Percentiles rank a stretch among this genome's conserved stretches.
These are phyloP conservation scores for Prochilodus magdalenae DNA, from an alignment of 2,113 vertebrate genomes.

Conservation along the genomic window DNA sequence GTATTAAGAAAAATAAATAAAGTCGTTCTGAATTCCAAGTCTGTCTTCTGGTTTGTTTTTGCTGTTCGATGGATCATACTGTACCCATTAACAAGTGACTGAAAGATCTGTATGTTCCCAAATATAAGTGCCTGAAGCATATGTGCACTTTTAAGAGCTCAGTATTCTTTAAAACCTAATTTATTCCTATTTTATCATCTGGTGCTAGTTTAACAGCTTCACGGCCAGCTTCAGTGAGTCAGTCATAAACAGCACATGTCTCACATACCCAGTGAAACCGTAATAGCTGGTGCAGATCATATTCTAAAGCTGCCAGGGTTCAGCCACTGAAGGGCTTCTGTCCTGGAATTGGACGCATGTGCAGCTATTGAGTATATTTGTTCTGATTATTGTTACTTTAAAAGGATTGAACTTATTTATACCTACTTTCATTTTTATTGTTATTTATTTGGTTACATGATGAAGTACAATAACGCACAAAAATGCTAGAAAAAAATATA, in stretches of 20 bases:
- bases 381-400: background rate
- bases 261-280: background rate
- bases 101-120: background rate
- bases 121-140: background rate
- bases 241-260: background rate
- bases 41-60: slow-evolving; percentile 39
- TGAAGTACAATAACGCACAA: background rate
- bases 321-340: background rate
- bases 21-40: slow-evolving; percentile 51
- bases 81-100: slow-evolving; percentile 6
- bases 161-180: background rate
- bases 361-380: background rate
- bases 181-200: background rate
- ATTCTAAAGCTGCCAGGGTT: background rate
- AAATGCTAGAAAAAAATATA: background rate
- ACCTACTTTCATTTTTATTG: too few species aligned
- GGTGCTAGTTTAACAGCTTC: background rate
- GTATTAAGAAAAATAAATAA: slow-evolving; percentile 53
- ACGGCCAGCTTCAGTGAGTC: background rate
- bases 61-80: slow-evolving; percentile 16
- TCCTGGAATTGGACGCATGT: background rate
- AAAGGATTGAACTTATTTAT: background rate
- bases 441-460: background rate
- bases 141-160: background rate
- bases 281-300: background rate